Base-by-base conservation (phyloP, 2,888 invertebrate species). In the Timema podura region DNA sequence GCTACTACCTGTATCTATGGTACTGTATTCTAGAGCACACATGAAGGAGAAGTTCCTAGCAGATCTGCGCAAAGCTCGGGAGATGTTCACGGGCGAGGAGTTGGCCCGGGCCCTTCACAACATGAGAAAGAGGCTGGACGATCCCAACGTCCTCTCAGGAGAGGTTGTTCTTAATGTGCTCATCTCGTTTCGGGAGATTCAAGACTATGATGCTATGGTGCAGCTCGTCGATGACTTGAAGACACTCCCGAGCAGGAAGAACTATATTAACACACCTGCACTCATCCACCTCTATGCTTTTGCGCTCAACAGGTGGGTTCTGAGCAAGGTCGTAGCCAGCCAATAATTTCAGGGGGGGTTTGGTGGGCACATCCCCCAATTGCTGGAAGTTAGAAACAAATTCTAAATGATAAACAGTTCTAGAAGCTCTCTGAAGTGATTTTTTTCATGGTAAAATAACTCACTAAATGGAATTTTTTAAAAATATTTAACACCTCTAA, bases 121-220 rank as follows among this genome's bases (percentile, higher is more conserved):
- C 65, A 94, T 99, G 91, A 87, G 96, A 8, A 90, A 92, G 73
- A 87, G 98, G 51, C 85, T 99, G 66, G 98, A 99, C 81, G 98
- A 99, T 82, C 97, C 98, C 0, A 96, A 97, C 76, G 93, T 99
- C 0, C 84, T 99, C 5, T 96, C 96, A 1, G 94, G 96, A 2
- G 98, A 99, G 80, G 96, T 98, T 0, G 93, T 99, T 49, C 87
- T 96, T 73, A 96, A 95, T 81, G 93, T 97, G 87, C 85, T 98
- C 70, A 92, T 96, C 79, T 95, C 95, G 1, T 92, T 94, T 79
- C 84, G 95, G 30, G 95, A 95, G 80, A 92, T 94, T 75, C 95
- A 95, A 79, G 96, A 96, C 80, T 98, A 98, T 79, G 96, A 98
- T 81, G 93, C 96, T 0, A 99, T 99, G 91, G 98, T 99, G 30